These are phyloP conservation scores for Trachelus tabidus DNA, from an alignment of 2,888 invertebrate genomes.

Conservation along the genomic window DNA sequence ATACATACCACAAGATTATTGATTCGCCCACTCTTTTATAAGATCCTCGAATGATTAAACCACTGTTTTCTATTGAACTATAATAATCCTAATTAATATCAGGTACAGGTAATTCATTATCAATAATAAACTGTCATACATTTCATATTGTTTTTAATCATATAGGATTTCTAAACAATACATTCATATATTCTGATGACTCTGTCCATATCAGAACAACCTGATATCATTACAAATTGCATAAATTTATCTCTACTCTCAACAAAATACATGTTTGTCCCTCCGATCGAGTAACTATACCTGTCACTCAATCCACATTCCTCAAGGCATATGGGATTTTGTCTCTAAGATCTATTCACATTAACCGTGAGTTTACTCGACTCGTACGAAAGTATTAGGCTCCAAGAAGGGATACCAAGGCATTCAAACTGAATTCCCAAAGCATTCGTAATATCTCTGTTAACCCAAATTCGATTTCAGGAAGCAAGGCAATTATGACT, in stretches of 20 bases:
- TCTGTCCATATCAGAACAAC: background rate
- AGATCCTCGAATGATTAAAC: too few species aligned
- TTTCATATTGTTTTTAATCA: slow-evolving; percentile 17
- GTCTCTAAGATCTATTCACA: slow-evolving; percentile 5
- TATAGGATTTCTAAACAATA: slow-evolving; percentile 29
- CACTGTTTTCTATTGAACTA: too few species aligned
- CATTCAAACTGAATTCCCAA: too few species aligned
- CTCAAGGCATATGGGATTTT: slow-evolving; percentile 22
- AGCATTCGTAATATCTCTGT: too few species aligned
- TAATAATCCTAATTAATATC: too few species aligned
- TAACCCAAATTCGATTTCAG: too few species aligned
- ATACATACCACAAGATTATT: slow-evolving; percentile 11
- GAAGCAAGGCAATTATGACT: too few species aligned
- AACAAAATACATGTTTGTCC: slow-evolving; percentile 33
- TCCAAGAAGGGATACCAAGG: too few species aligned
- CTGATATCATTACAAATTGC: slow-evolving; percentile 25
- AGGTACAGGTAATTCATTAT: background rate
- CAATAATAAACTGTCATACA: background rate
- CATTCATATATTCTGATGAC: slow-evolving; percentile 18
- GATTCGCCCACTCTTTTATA: background rate
- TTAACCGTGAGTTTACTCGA: background rate
- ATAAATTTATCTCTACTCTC: slow-evolving; percentile 29
- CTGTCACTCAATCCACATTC: slow-evolving; percentile 2
- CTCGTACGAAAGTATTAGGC: background rate
- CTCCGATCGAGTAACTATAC: slow-evolving; percentile 3